These are phyloP conservation scores for Danionella dracula DNA, from an alignment of 2,797 vertebrate species.

Conservation along the genomic window DNA sequence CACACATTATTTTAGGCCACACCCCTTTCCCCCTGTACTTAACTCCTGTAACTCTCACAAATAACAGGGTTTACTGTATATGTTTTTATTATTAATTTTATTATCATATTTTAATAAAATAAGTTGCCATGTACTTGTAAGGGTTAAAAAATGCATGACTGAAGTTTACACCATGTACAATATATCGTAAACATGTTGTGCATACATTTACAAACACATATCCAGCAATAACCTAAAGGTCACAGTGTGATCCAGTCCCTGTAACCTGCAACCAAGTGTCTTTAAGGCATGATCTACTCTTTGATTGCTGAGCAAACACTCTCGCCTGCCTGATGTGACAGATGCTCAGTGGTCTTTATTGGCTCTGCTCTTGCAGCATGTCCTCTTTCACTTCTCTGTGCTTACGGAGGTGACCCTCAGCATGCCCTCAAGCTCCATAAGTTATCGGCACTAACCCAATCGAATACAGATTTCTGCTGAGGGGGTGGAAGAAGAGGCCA, in stretches of 20 bases:
- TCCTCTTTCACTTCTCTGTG: conserved; percentile 75
- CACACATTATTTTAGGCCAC: too few relatives aligned
- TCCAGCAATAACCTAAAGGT: neutral
- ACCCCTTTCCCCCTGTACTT: too few relatives aligned
- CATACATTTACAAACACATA: too few relatives aligned
- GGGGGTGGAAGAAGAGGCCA: conserved; percentile 58
- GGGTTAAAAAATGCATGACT: too few relatives aligned
- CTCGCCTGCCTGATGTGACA: conserved; percentile 68
- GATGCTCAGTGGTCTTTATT: conserved; percentile 70
- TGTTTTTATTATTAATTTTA: too few relatives aligned
- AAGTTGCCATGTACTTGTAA: too few relatives aligned
- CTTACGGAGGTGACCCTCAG: conserved; percentile 68
- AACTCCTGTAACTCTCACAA: too few relatives aligned
- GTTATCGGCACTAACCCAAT: conserved; percentile 78
- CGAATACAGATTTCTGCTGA: conserved; percentile 77
- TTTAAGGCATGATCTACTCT: conserved; percentile 50
- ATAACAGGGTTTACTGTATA: too few relatives aligned
- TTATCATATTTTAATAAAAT: too few relatives aligned
- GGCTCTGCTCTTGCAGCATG: conserved; percentile 71
- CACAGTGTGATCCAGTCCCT: conserved; percentile 23
- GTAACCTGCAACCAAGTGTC: conserved; percentile 34
- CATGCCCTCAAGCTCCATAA: conserved; percentile 59
- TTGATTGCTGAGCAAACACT: conserved; percentile 73
- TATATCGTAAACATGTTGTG: too few relatives aligned
- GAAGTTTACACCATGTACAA: too few relatives aligned